Evolutionary conservation across 2,113 vertebrate species (phyloP).

Genomic region (Tachycineta bicolor): DNA sequence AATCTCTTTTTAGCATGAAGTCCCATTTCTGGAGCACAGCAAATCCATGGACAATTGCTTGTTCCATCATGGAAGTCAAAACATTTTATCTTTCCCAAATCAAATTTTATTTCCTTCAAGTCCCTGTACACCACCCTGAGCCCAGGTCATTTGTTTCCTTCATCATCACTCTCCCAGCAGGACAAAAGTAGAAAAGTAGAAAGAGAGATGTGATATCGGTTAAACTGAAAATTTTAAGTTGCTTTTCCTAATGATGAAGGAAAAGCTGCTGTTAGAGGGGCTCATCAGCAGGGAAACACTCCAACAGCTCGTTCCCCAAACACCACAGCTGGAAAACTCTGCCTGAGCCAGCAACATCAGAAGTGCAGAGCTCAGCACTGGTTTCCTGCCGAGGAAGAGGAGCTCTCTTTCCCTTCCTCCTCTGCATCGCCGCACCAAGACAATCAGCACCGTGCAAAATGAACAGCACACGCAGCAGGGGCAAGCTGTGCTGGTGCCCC

Average conservation of each 20-base stretch:
- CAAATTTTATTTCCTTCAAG: slow-evolving; percentile 27
- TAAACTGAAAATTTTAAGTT: neutral
- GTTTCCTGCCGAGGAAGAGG: neutral
- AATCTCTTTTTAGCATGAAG: slow-evolving; percentile 56
- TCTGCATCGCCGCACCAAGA: neutral
- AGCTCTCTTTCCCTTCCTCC: neutral
- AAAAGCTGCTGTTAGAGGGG: neutral
- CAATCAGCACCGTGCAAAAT: neutral
- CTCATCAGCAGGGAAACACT: neutral
- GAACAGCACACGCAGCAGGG: neutral
- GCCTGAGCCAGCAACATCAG: neutral
- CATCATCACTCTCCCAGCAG: neutral
- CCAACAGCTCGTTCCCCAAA: neutral
- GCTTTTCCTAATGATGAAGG: neutral
- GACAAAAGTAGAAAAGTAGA: neutral
- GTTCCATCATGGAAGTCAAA: slow-evolving; percentile 60
- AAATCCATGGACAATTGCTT: slow-evolving; percentile 59
- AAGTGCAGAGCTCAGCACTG: neutral
- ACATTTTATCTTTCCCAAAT: slow-evolving; percentile 62
- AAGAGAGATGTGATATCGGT: neutral
- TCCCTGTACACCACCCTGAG: neutral
- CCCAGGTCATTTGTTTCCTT: slow-evolving; percentile 38
- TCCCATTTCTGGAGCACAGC: slow-evolving; percentile 52
- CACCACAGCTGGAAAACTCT: neutral
- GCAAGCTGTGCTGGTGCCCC: neutral